These are phyloP conservation scores for Acronicta leporina DNA, from an alignment of 2,888 invertebrate species.

Conservation along the genomic window DNA sequence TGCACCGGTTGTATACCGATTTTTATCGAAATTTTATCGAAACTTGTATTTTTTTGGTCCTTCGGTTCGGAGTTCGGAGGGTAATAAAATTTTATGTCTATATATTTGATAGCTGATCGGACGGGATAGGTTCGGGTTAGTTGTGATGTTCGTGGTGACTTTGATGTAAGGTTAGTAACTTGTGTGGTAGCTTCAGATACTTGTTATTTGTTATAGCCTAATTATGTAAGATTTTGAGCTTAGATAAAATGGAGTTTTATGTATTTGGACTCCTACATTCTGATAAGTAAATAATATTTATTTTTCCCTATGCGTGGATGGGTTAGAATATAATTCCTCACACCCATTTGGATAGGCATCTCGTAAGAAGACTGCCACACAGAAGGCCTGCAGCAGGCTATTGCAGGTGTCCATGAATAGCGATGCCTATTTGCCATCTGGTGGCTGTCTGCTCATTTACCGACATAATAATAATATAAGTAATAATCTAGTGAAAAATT, in stretches of 20 bases:
- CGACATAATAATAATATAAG: no score
- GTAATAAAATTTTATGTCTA: conserved; percentile 76
- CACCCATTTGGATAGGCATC: no score
- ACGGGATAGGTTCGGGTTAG: conserved; percentile 52
- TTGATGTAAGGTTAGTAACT: conserved; percentile 34
- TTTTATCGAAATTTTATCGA: conserved; percentile 69
- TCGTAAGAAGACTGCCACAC: no score
- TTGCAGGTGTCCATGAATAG: no score
- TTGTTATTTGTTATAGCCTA: conserved; percentile 37
- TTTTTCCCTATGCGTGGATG: no score
- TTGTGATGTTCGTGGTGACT: conserved; percentile 7
- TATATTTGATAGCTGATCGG: conserved; percentile 68
- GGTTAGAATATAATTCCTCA: no score
- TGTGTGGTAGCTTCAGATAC: conserved; percentile 21
- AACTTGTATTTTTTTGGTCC: conserved; percentile 59
- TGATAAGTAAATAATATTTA: background rate
- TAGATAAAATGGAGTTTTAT: background rate
- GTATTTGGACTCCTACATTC: background rate
- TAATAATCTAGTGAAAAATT: no score
- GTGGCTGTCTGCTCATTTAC: no score
- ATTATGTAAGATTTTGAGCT: conserved; percentile 12
- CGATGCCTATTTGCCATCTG: no score
- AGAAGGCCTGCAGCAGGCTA: no score
- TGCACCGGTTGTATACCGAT: conserved; percentile 69
- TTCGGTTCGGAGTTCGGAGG: conserved; percentile 54